Percentiles rank a stretch among this genome's conserved stretches.
These are phyloP conservation scores for Turritopsis dohrnii DNA, from an alignment of 30 jellyfish, hydroid and myxozoan genomes.

Conservation along the genomic window DNA sequence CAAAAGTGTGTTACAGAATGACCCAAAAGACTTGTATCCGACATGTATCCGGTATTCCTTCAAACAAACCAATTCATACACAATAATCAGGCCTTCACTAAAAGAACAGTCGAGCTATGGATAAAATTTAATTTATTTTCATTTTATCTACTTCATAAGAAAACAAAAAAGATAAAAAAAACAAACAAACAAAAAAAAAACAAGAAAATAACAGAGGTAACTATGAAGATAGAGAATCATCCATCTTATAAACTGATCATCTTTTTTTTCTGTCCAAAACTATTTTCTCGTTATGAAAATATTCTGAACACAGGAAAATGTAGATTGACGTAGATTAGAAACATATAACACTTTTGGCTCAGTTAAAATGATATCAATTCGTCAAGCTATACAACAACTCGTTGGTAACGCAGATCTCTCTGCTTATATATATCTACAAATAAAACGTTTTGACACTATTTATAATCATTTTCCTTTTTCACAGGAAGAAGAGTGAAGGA, in stretches of 20 bases:
- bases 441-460: background rate
- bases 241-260: background rate
- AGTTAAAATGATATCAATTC: background rate
- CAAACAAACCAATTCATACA: no score
- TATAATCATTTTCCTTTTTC: background rate
- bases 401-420: background rate
- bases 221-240: background rate
- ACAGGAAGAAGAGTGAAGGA: background rate
- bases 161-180: background rate
- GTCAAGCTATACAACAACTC: background rate
- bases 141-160: slow-evolving; percentile 2
- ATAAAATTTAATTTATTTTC: slow-evolving; percentile 9
- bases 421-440: background rate
- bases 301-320: background rate
- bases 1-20: no score
- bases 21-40: no score
- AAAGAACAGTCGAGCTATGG: background rate
- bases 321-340: background rate
- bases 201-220: no score
- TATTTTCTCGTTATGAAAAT: background rate
- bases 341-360: background rate
- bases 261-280: background rate
- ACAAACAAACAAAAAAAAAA: background rate
- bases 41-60: no score
- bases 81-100: no score